Evolutionary conservation across 1,140 invertebrate genomes (phyloP), one percentile per base, ranked within the genome.

Genomic region (Ditylenchus dipsaci): DNA sequence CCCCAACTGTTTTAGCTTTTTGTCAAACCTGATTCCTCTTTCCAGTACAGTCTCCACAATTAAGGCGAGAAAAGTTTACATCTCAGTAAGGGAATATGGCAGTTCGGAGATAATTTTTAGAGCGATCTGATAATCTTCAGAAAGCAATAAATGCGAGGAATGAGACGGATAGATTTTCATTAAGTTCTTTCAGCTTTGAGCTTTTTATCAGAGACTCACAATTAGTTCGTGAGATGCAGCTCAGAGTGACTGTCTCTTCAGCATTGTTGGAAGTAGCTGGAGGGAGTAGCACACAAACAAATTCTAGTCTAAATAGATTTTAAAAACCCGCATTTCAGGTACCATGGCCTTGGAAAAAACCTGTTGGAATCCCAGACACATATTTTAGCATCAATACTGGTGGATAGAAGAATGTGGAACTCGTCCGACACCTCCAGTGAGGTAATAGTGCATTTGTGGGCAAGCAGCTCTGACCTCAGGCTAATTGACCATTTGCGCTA

Each of bases 341-440:
- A 7, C 15, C 3, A 53, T 17, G 3, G 33, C 33, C 33, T 53
- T 53, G 59, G 7, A 72, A 70, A 70, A 29, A 17, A 77, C 71
- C 65, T 67, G 61, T 76, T 76, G 13, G 73, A 49, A 43, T 76
- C 74, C 74, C 74, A 76, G 17, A 78, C 13, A 65, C 64, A 71
- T 19, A 76, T 49, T 45, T 76, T 72, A 15, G 38, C 60, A 67
- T 79, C 76, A 9, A 43, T 29, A 60, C 73, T 73, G 1, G 74
- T 69, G 17, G 74, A 78, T n/a, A 76, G 33, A 5, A 79, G 19
- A 17, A 76, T 53, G 49, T 79, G 76, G 59, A 79, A 76, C n/a
- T 71, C 42, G 63, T 76, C 74, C 11, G 56, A 76, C 27, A 76
- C 62, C 17, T 65, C 56, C 30, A 76, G 45, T 11, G 73, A 76